Evolutionary conservation across 2,113 vertebrate species (phyloP).

Genomic region (Trogon surrucura): DNA sequence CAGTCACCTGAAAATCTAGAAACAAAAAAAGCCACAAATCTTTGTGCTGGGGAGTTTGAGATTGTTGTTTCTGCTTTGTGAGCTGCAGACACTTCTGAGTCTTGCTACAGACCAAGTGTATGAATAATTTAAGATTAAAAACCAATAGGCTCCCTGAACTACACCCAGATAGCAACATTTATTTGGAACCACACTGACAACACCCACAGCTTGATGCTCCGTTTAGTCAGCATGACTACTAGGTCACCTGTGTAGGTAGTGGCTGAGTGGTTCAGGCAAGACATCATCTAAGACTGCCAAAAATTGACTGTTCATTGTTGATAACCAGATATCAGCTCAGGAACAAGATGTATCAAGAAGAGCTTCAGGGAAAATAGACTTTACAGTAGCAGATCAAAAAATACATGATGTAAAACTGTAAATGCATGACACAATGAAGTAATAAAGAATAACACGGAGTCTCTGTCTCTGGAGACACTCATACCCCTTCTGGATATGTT

Average conservation of each 20-base stretch:
- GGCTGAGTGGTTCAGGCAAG: conserved; percentile 23
- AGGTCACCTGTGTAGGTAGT: background rate
- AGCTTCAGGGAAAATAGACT: background rate
- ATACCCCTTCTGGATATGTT: no score
- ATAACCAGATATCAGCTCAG: background rate
- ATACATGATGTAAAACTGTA: background rate
- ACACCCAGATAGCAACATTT: conserved; percentile 3
- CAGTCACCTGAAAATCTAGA: background rate
- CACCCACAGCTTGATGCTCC: conserved; percentile 20
- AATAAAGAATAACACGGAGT: background rate
- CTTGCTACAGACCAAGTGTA: background rate
- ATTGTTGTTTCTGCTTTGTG: background rate
- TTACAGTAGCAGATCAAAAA: conserved; percentile 1
- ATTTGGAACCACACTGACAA: background rate
- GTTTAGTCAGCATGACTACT: conserved; percentile 29
- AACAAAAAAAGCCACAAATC: background rate
- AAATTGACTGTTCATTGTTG: background rate
- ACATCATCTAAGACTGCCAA: background rate
- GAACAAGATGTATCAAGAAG: background rate
- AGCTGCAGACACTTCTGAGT: background rate
- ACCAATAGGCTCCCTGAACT: background rate
- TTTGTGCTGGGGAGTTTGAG: background rate
- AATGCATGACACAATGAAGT: background rate
- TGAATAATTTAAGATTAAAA: conserved; percentile 27
- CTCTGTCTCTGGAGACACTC: no score